Evolutionary conservation across 2,113 vertebrate genomes (phyloP).

Genomic region (Cavia aperea): DNA sequence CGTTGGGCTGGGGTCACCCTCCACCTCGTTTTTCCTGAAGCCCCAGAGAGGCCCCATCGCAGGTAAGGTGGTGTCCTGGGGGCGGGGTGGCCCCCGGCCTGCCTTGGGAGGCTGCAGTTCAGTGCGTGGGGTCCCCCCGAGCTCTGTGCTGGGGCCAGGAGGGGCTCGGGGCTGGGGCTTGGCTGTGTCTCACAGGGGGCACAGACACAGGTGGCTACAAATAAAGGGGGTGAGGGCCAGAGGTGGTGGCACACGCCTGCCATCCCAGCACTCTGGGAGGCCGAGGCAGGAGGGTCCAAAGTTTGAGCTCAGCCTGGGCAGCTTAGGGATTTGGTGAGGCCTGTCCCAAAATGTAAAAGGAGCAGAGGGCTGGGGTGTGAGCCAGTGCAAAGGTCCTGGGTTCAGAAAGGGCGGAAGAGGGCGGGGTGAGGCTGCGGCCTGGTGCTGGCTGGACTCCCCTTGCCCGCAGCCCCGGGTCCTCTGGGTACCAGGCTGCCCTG

Average conservation of each 20-base stretch:
- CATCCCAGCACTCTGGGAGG: background rate
- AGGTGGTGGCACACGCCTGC: background rate
- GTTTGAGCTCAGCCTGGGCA: background rate
- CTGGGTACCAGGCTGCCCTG: background rate
- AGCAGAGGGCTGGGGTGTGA: background rate
- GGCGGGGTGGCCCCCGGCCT: background rate
- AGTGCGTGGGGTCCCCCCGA: rapidly evolving
- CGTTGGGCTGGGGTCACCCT: background rate
- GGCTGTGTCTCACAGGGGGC: background rate
- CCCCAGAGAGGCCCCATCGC: background rate
- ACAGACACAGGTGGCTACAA: background rate
- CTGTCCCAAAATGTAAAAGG: background rate
- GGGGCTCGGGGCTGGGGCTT: background rate
- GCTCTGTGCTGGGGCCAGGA: background rate
- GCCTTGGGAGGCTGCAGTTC: background rate
- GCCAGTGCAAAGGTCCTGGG: background rate
- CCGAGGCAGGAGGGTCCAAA: background rate
- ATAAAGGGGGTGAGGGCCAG: background rate
- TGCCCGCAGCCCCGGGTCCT: background rate
- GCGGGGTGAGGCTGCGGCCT: background rate
- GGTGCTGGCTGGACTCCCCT: background rate
- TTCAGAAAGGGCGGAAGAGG: background rate
- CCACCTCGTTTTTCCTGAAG: background rate
- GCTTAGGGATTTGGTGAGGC: background rate
- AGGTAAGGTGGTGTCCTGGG: background rate